Conservation (phyloP, 2,113 vertebrate genomes). For the Rousettus leschenaultii region DNA sequence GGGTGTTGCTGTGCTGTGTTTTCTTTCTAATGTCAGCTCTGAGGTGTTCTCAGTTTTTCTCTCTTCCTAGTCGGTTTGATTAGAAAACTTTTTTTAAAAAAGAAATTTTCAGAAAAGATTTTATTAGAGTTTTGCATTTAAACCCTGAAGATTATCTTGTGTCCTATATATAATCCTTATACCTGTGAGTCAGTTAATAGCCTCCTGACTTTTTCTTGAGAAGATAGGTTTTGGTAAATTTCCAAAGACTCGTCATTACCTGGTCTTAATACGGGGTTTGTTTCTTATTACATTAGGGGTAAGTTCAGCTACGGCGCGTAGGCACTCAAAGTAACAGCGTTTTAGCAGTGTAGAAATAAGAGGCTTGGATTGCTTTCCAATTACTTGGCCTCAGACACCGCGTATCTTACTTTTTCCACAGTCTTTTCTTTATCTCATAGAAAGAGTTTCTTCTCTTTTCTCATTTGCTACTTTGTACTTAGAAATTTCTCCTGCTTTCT, state of each 20-base stretch:
- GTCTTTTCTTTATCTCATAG: background rate
- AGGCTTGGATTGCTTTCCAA: background rate
- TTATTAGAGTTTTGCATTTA: background rate
- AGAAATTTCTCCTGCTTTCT: background rate
- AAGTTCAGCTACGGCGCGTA: background rate
- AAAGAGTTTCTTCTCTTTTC: background rate
- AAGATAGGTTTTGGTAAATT: background rate
- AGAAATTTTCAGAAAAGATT: background rate
- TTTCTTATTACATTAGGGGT: background rate
- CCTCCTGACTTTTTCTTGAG: background rate
- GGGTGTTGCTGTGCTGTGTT: background rate
- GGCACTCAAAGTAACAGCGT: background rate
- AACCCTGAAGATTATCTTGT: background rate
- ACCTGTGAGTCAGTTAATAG: background rate
- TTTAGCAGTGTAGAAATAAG: background rate
- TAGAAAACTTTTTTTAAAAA: background rate
- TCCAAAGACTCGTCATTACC: background rate
- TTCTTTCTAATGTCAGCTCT: background rate
- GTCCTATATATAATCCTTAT: background rate
- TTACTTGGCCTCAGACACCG: background rate
- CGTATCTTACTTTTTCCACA: background rate
- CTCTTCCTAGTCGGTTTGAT: background rate
- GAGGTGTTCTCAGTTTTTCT: background rate
- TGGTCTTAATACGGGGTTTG: background rate
- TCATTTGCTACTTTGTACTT: background rate